Conservation (phyloP, 2,797 vertebrate species). For the Carcharodon carcharias region DNA sequence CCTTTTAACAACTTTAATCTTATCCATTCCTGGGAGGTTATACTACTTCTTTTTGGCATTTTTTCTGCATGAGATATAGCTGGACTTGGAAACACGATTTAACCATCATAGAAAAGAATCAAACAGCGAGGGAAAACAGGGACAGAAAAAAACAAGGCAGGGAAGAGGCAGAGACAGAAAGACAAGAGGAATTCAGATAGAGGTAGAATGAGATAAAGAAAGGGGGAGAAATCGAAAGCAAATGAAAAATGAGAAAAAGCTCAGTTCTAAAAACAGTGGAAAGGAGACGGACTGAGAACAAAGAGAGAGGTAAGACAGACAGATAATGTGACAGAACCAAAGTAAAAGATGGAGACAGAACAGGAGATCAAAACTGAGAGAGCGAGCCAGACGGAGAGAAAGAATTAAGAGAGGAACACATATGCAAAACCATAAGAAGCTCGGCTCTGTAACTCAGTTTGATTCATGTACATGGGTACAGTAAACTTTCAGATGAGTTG, state of each 20-base stretch:
- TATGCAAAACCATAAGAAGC: not conserved
- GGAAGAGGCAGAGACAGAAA: not conserved
- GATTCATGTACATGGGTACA: not conserved
- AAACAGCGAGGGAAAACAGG: not conserved
- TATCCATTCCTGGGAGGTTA: not conserved
- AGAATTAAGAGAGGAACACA: too few relatives aligned
- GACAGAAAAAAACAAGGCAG: not conserved
- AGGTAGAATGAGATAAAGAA: too few relatives aligned
- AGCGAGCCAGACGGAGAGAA: not conserved
- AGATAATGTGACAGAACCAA: not conserved
- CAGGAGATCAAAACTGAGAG: not conserved
- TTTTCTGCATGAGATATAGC: not conserved
- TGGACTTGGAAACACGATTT: not conserved
- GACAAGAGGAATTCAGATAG: not conserved
- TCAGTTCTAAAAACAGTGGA: not conserved
- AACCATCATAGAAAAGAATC: not conserved
- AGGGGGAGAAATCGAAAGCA: not conserved
- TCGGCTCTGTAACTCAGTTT: not conserved
- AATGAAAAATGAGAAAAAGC: not conserved
- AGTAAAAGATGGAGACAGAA: not conserved
- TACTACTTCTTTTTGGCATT: not conserved
- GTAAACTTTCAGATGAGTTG: not conserved
- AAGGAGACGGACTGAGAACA: not conserved
- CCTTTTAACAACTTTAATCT: not conserved
- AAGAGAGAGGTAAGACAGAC: not conserved